A percentile compares a stretch with the other conserved stretches of the same genome.
Evolutionary conservation across 2,113 vertebrate genomes (phyloP).

Genomic region (Merops nubicus): DNA sequence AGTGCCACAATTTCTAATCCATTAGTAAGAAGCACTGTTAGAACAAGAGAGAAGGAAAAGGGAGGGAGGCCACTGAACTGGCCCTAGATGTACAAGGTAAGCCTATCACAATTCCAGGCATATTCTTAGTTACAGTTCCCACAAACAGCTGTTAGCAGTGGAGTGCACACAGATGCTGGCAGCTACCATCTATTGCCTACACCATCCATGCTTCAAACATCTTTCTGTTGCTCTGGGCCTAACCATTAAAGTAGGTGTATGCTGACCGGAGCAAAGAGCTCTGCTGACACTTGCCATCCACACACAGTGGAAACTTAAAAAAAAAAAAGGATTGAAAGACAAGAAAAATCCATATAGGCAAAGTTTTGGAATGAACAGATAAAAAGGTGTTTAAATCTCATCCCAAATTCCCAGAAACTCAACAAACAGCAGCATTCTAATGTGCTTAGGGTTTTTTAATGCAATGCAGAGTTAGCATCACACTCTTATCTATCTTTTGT

Average conservation of each 20-base stretch:
- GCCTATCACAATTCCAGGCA: neutral
- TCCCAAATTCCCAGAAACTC: neutral
- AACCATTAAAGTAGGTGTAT: neutral
- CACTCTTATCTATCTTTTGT: neutral
- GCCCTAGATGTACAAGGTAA: neutral
- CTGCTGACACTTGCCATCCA: neutral
- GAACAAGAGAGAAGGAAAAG: neutral
- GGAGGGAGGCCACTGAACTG: neutral
- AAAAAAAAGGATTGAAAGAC: neutral
- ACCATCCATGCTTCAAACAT: rapidly evolving
- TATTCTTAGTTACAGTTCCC: neutral
- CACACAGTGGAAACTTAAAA: neutral
- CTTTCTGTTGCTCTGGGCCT: neutral
- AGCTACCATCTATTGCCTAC: neutral
- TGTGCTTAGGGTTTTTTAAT: neutral
- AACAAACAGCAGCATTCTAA: neutral
- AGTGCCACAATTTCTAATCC: neutral
- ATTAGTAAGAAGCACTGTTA: neutral
- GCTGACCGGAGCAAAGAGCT: neutral
- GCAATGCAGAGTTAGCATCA: neutral
- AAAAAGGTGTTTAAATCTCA: neutral
- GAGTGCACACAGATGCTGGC: neutral
- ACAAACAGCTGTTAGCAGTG: neutral
- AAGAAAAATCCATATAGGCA: neutral
- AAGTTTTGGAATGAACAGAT: neutral